Conservation (phyloP, 2,888 invertebrate genomes). For the Tetanocera ferruginea region DNA sequence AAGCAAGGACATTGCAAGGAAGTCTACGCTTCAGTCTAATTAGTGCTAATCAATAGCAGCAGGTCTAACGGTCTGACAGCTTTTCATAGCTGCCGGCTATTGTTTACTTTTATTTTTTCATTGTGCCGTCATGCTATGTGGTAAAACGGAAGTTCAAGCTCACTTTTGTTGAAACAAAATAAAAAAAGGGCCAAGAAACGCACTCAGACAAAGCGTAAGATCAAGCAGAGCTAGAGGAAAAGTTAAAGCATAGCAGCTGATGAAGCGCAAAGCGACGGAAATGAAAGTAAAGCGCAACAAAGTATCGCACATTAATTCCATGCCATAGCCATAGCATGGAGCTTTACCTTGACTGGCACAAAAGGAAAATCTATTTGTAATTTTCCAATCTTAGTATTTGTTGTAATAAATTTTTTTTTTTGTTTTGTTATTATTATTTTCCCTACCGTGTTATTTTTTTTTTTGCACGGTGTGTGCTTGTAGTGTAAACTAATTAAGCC, state of each 20-base stretch:
- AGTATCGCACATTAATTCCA: not conserved
- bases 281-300: not conserved
- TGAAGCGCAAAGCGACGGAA: not conserved
- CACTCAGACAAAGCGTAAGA: not conserved
- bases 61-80: not conserved
- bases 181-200: not conserved
- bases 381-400: not conserved
- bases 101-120: not conserved
- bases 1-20: no score
- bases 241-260: not conserved
- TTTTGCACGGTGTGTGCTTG: not conserved
- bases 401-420: not conserved
- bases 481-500: constrained; percentile 7
- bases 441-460: not conserved
- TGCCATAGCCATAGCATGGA: not conserved
- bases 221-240: not conserved
- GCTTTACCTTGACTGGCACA: not conserved
- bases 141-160: not conserved
- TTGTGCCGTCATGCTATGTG: not conserved
- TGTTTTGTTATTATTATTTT: not conserved
- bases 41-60: not conserved
- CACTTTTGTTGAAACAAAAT: not conserved
- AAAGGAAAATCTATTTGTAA: not conserved
- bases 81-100: not conserved
- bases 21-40: not conserved